These are phyloP conservation scores for Callipepla californica DNA, from an alignment of 2,113 vertebrate genomes.

Conservation along the genomic window DNA sequence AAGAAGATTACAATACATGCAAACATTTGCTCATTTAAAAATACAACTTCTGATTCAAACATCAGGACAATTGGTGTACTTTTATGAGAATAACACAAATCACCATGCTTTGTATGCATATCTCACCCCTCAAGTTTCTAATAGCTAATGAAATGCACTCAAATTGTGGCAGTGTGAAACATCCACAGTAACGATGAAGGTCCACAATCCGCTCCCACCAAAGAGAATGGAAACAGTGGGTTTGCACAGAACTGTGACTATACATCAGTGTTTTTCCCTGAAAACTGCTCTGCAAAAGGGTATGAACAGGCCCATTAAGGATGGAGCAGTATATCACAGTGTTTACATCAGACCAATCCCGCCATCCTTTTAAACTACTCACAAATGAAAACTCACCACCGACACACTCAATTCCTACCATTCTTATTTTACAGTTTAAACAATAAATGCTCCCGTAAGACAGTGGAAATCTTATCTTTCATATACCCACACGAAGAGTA, in stretches of 20 bases:
- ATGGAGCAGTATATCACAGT: neutral
- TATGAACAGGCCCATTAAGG: neutral
- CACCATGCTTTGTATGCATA: neutral
- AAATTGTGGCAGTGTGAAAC: neutral
- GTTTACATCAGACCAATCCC: neutral
- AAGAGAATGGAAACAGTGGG: neutral
- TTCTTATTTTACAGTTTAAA: slow-evolving; percentile 12
- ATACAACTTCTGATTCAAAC: neutral
- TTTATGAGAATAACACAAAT: neutral
- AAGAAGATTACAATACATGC: neutral
- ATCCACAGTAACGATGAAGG: neutral
- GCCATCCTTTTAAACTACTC: neutral
- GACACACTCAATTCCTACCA: neutral
- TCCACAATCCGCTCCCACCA: neutral
- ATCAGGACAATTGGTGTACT: neutral
- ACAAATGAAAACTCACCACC: neutral
- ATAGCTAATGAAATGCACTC: neutral
- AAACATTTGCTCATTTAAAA: neutral
- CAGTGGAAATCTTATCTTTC: slow-evolving; percentile 14
- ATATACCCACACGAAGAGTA: slow-evolving; percentile 8
- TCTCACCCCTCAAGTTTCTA: neutral
- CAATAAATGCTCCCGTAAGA: neutral
- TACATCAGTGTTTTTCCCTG: neutral
- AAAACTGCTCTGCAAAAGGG: neutral
- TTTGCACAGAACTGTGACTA: neutral